Evolutionary conservation across 2,888 invertebrate species (phyloP), one percentile per base, ranked within the genome.

Genomic region (Keiferia lycopersicella): DNA sequence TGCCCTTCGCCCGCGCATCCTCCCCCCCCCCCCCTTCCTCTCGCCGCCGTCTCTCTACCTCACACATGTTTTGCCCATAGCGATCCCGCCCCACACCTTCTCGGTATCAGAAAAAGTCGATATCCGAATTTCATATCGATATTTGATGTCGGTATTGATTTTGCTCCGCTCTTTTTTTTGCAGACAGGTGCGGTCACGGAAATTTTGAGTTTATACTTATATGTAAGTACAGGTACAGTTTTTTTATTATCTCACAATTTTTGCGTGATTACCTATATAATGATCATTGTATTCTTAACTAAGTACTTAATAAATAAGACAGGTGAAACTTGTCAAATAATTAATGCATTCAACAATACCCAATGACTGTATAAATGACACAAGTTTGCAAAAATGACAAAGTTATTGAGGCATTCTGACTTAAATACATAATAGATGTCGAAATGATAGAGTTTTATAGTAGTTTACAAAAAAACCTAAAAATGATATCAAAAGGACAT

Each of bases 81-180:
- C 86, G 77, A 81, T 82, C 79, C 82, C 89, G 88, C 89, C 89
- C 87, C 79, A 77, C 81, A 79, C 86, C 84, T 82, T 87, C 84
- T 83, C 81, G 80, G 80, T 84, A 83, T 81, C 82, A 77, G 70
- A 80, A 83, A 86, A 84, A 84, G 81, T 79, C 79, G 81, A 82
- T 85, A 70, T 69, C 67, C 67, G 71, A 61, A 69, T 64, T 68
- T 66, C 65, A 63, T 68, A 66, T 66, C 53, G 58, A 65, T 64
- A 2, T 56, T 66, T 48, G 58, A 65, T 64, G 10, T 56, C 56
- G 56, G 56, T 64, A 48, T 62, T 60, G 41, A 30, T 41, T 41
- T 65, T 63, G 38, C 14, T 3, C 16, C n/a, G 56, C 34, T 56
- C 57, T 61, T 66, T 65, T 66, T 65, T 45, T 62, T 62, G 59